These are phyloP conservation scores for Gnatocerus cornutus DNA, from an alignment of 2,888 invertebrate genomes.

Conservation along the genomic window DNA sequence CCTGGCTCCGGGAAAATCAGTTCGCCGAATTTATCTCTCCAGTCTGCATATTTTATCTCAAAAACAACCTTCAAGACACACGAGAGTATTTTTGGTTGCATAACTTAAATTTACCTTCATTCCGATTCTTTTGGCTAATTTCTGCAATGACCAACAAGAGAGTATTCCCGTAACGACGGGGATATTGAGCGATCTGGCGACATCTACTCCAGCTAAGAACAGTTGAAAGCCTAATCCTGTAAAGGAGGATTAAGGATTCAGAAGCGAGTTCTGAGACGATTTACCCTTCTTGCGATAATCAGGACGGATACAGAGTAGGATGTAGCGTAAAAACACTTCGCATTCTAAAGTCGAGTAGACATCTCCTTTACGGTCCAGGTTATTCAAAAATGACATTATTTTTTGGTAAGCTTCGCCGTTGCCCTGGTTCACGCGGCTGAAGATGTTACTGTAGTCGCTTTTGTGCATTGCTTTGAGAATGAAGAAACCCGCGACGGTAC, in stretches of 20 bases:
- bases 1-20: constrained; percentile 73
- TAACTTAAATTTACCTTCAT: constrained; percentile 58
- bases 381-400: constrained; percentile 60
- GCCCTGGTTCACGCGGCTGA: constrained; percentile 63
- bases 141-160: constrained; percentile 61
- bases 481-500: constrained; percentile 63
- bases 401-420: constrained; percentile 65
- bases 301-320: constrained; percentile 63
- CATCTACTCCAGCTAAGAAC: constrained; percentile 61
- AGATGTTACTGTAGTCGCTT: constrained; percentile 64
- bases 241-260: constrained; percentile 17
- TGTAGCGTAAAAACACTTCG: constrained; percentile 64
- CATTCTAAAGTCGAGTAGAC: constrained; percentile 64
- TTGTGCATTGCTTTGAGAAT: constrained; percentile 63
- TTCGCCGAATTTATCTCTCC: constrained; percentile 67
- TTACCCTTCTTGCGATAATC: constrained; percentile 63
- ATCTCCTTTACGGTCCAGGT: constrained; percentile 65
- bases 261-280: not conserved
- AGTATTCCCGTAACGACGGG: constrained; percentile 65
- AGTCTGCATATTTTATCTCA: constrained; percentile 71
- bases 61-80: constrained; percentile 54
- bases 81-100: constrained; percentile 30
- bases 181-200: constrained; percentile 65
- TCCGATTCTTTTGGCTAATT: constrained; percentile 62
- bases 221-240: constrained; percentile 61